A percentile compares a stretch with the other conserved stretches of the same genome.
Conservation (phyloP, 2,113 vertebrate genomes). For the Herpailurus yagouaroundi region DNA sequence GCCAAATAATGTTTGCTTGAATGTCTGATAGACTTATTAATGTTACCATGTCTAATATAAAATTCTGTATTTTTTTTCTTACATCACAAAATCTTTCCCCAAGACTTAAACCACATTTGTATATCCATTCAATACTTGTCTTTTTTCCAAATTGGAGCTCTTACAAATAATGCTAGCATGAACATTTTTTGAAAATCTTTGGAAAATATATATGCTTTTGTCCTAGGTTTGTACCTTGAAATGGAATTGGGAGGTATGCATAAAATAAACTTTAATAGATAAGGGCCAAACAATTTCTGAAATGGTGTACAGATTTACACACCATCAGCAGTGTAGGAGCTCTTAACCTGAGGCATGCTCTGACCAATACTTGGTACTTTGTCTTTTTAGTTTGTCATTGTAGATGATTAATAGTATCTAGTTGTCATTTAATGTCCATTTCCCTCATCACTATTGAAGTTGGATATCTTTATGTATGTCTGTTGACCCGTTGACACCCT, state of each 20-base stretch:
- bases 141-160: not conserved
- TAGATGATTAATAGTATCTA: not conserved
- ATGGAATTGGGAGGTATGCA: not conserved
- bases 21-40: not conserved
- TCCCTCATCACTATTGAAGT: not conserved
- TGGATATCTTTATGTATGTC: not conserved
- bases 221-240: not conserved
- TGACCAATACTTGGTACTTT: not conserved
- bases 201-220: not conserved
- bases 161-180: not conserved
- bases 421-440: not conserved
- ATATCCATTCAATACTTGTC: not conserved
- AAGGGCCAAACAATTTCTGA: not conserved
- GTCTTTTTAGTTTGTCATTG: not conserved
- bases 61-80: not conserved
- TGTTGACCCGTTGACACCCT: not conserved
- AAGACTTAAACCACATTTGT: not conserved
- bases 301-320: not conserved
- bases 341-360: not conserved
- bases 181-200: not conserved
- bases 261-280: not conserved
- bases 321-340: not conserved
- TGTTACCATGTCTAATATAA: not conserved
- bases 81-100: not conserved
- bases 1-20: not conserved